phyloP scores from a whole-genome alignment of 2,797 vertebrate genomes.

The Lagorchestes hirsutus region DNA sequence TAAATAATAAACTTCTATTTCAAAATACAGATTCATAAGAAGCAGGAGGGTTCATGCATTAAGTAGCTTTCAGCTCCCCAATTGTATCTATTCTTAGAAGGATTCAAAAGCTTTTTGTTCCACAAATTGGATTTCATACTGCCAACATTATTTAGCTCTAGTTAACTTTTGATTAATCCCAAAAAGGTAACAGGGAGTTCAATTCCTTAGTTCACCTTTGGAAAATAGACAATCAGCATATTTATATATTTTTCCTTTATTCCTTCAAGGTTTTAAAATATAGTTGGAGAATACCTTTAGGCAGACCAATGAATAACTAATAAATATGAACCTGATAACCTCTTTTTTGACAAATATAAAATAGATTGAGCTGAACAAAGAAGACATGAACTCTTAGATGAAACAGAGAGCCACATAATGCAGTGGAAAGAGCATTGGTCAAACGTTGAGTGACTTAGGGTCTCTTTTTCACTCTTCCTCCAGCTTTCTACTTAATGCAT shows the following conservation, averaged over 20 bases:
- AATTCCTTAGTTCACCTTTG: neutral
- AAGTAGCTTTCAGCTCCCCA: constrained; percentile 10
- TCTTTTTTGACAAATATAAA: neutral
- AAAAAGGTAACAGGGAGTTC: neutral
- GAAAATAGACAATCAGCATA: neutral
- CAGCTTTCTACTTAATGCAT: neutral
- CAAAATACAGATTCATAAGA: constrained; percentile 21
- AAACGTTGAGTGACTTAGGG: neutral
- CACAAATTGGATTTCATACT: constrained; percentile 11
- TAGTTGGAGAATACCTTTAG: neutral
- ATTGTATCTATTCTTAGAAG: neutral
- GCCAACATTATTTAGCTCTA: neutral
- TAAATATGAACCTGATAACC: neutral
- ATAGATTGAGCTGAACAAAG: neutral
- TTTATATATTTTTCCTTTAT: neutral
- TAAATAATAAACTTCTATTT: constrained; percentile 36
- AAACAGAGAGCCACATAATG: neutral
- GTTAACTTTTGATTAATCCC: constrained; percentile 25
- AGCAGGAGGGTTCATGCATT: neutral
- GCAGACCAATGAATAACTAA: neutral
- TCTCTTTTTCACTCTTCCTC: neutral
- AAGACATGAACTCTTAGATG: neutral
- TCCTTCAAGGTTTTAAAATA: neutral
- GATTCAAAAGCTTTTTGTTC: constrained; percentile 21
- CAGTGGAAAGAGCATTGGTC: neutral